Evolutionary conservation across 2,113 vertebrate genomes (phyloP).

Genomic region (Bos taurus): DNA sequence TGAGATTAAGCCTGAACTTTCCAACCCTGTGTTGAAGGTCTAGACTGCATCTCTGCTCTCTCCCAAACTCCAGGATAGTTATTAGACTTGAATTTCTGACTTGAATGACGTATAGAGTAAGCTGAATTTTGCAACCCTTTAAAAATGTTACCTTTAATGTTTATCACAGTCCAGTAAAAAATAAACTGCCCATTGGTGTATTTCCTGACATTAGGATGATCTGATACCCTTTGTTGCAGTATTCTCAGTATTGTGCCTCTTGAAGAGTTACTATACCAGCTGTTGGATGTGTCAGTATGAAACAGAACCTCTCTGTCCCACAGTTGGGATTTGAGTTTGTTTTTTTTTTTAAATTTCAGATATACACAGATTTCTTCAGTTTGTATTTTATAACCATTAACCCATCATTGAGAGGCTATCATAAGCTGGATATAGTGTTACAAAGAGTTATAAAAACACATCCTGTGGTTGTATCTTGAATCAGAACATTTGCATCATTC

Average conservation of each 20-base stretch:
- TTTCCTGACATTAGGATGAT: not conserved
- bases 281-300: not conserved
- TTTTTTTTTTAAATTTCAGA: not conserved
- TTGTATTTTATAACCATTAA: not conserved
- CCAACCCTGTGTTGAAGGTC: constrained; percentile 32
- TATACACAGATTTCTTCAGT: not conserved
- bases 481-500: not conserved
- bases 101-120: not conserved
- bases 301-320: not conserved
- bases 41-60: not conserved
- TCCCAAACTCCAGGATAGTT: not conserved
- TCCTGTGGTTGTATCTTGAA: not conserved
- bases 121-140: not conserved
- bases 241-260: not conserved
- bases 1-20: constrained; percentile 11
- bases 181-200: not conserved
- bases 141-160: not conserved
- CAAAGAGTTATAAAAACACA: not conserved
- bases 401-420: not conserved
- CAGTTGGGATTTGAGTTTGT: not conserved
- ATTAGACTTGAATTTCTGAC: constrained; percentile 6
- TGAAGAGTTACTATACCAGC: not conserved
- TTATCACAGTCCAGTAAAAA: not conserved
- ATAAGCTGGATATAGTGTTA: not conserved
- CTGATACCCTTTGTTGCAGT: not conserved